Percentiles rank a stretch among this genome's conserved stretches.
These are phyloP conservation scores for Diachasmimorpha longicaudata DNA, from an alignment of 1,140 invertebrate species.

Conservation along the genomic window DNA sequence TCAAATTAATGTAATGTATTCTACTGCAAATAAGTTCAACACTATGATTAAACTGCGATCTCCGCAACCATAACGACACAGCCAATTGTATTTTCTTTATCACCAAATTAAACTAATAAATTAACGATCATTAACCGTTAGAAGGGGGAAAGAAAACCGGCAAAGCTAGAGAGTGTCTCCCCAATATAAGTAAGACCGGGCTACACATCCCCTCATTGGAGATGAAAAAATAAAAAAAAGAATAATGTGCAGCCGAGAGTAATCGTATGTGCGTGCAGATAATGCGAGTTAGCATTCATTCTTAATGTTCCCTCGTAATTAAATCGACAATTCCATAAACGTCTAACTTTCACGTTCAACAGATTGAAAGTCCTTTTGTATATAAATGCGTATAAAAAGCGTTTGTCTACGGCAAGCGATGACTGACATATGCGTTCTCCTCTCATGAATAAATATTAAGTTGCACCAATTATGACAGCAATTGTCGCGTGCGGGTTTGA, in stretches of 20 bases:
- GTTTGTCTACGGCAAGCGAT: constrained; percentile 4
- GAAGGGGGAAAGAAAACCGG: background rate
- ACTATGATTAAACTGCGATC: constrained; percentile 61
- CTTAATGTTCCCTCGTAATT: background rate
- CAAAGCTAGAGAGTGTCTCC: background rate
- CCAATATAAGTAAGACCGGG: background rate
- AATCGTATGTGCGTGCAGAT: constrained; percentile 22
- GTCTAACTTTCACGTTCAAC: background rate
- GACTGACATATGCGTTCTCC: background rate
- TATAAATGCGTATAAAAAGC: background rate
- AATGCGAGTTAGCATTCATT: constrained; percentile 14
- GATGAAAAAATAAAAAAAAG: background rate
- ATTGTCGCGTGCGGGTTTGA: constrained; percentile 10
- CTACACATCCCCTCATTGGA: no score
- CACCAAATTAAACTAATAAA: constrained; percentile 11
- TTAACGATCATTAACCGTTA: background rate
- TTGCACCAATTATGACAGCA: constrained; percentile 25
- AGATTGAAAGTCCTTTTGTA: background rate
- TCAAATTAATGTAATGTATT: constrained; percentile 62
- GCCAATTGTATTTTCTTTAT: constrained; percentile 21
- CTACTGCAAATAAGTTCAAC: constrained; percentile 65
- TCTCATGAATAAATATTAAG: constrained; percentile 2
- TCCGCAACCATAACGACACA: constrained; percentile 63
- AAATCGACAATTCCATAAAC: background rate
- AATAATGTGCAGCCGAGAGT: constrained; percentile 7